Conservation (phyloP, 2,797 vertebrate genomes). For the Acanthopagrus latus region DNA sequence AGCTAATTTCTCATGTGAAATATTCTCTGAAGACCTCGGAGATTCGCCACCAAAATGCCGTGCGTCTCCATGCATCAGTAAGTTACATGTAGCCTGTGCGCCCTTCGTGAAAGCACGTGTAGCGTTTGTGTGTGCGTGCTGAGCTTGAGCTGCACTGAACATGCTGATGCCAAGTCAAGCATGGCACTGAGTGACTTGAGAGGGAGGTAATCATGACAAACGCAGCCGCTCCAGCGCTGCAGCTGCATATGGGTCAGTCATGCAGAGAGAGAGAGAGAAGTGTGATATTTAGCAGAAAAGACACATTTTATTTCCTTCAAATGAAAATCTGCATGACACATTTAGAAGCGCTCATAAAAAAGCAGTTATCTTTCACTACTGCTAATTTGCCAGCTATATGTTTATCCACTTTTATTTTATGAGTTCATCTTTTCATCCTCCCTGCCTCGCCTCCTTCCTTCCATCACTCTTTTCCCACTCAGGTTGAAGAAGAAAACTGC, state of each 20-base stretch:
- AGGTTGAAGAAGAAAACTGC: conserved; percentile 6
- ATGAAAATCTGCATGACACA: background rate
- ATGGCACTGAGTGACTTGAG: conserved; percentile 34
- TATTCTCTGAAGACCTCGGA: no score
- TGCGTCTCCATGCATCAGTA: background rate
- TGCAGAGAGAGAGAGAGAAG: conserved; percentile 1
- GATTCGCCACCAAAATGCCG: background rate
- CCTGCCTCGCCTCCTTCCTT: background rate
- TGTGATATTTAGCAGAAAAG: conserved; percentile 20
- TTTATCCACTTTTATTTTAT: background rate
- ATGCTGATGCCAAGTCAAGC: conserved; percentile 29
- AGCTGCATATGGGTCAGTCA: conserved; percentile 20
- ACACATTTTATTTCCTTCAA: conserved; percentile 3
- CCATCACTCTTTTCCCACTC: conserved; percentile 7
- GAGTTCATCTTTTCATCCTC: background rate
- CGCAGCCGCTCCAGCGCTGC: background rate
- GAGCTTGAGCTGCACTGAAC: conserved; percentile 23
- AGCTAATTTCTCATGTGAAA: no score
- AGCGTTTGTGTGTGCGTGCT: background rate
- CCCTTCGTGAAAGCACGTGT: background rate
- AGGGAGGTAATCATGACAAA: conserved; percentile 50
- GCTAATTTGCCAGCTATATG: background rate
- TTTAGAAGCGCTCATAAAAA: background rate
- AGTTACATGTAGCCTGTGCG: background rate
- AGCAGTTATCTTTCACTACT: background rate